Evolutionary conservation across 2,888 invertebrate species (phyloP).

Genomic region (Listrodromus nycthemerus): DNA sequence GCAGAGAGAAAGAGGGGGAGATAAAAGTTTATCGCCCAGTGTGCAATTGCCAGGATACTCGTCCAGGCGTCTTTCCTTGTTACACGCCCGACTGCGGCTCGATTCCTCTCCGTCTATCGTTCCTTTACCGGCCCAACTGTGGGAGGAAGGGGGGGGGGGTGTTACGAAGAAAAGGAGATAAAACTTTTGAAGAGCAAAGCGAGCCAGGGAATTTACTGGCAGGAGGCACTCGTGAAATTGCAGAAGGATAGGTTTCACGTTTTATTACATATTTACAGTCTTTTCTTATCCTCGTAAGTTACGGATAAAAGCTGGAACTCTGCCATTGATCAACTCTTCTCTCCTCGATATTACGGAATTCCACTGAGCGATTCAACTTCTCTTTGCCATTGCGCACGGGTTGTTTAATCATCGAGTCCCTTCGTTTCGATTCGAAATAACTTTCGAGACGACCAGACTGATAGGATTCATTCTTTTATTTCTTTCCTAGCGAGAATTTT

Average conservation of each 20-base stretch:
- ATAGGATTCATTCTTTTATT: too few species aligned
- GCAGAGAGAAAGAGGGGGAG: conserved; percentile 46
- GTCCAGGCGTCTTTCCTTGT: conserved; percentile 66
- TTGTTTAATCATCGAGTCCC: not conserved
- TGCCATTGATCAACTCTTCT: conserved; percentile 26
- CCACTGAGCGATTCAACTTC: not conserved
- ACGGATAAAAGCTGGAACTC: conserved; percentile 18
- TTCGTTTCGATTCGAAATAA: not conserved
- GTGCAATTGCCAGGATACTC: conserved; percentile 71
- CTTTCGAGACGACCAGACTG: not conserved
- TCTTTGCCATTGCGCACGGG: too few species aligned
- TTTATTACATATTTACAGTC: conserved; percentile 61
- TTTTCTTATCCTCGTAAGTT: conserved; percentile 5
- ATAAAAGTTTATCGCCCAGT: conserved; percentile 68
- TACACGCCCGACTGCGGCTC: conserved; percentile 62
- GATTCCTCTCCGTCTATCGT: conserved; percentile 38
- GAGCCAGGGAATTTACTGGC: conserved; percentile 29
- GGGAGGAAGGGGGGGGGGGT: too few species aligned
- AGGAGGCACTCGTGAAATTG: conserved; percentile 53
- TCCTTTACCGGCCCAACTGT: conserved; percentile 5
- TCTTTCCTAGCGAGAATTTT: too few species aligned
- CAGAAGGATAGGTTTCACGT: conserved; percentile 40
- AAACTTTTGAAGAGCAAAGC: conserved; percentile 36
- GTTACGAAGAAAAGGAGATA: not conserved
- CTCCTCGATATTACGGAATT: conserved; percentile 19